Evolutionary conservation across 2,797 vertebrate genomes (phyloP).

Genomic region (Anabas testudineus): DNA sequence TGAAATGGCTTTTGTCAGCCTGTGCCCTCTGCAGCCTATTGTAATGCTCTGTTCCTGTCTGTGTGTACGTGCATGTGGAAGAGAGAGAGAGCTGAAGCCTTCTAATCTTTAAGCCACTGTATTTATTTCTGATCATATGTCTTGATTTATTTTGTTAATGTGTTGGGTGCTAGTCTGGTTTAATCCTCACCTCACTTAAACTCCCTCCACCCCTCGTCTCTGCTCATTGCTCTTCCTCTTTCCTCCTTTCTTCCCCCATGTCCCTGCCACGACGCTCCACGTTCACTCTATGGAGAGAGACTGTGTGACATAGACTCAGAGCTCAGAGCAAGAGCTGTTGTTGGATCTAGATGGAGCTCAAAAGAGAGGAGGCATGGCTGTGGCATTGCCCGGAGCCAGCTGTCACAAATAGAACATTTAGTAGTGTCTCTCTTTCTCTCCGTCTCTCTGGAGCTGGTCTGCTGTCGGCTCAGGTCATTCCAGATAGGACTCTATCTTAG

Average conservation of each 20-base stretch:
- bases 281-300: conserved; percentile 32
- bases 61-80: conserved; percentile 40
- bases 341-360: conserved; percentile 57
- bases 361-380: conserved; percentile 56
- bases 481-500: conserved; percentile 83
- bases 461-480: conserved; percentile 82
- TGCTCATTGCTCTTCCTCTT: conserved; percentile 7
- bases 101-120: conserved; percentile 69
- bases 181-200: conserved; percentile 44
- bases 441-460: conserved; percentile 77
- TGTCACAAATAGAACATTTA: conserved; percentile 83
- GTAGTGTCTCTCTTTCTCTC: conserved; percentile 76
- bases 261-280: background rate
- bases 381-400: conserved; percentile 77
- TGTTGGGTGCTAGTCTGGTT: conserved; percentile 45
- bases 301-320: conserved; percentile 37
- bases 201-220: conserved; percentile 21
- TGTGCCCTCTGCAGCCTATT: conserved; percentile 69
- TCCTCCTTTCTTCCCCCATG: background rate
- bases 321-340: conserved; percentile 60
- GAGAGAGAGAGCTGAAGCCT: conserved; percentile 48
- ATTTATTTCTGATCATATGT: conserved; percentile 78
- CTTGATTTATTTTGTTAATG: conserved; percentile 74
- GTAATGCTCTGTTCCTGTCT: conserved; percentile 64
- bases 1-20: conserved; percentile 86